These are phyloP conservation scores for Knipowitschia caucasica DNA, from an alignment of 2,797 vertebrate genomes.

Conservation along the genomic window DNA sequence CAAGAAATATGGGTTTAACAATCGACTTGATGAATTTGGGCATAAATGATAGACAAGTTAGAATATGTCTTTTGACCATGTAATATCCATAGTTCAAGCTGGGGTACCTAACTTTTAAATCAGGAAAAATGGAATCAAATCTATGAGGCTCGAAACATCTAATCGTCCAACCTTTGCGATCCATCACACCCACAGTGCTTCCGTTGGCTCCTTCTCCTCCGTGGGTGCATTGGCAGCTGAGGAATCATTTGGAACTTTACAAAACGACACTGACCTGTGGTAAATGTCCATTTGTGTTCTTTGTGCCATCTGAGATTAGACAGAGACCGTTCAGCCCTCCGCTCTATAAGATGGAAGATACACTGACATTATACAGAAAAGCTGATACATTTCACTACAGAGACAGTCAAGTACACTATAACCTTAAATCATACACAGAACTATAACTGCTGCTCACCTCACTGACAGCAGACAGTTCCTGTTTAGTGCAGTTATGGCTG, in stretches of 20 bases:
- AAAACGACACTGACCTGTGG: conserved; percentile 60
- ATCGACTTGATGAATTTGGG: too few species aligned
- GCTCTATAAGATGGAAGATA: conserved; percentile 23
- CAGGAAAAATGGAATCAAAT: too few species aligned
- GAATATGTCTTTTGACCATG: too few species aligned
- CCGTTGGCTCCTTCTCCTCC: not conserved
- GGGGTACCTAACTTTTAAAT: too few species aligned
- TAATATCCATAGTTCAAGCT: too few species aligned
- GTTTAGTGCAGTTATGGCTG: conserved; percentile 42
- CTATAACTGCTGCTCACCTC: conserved; percentile 56
- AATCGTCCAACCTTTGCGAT: too few species aligned
- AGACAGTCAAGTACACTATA: too few species aligned
- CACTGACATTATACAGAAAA: not conserved
- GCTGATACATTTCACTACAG: not conserved
- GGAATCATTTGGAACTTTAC: not conserved
- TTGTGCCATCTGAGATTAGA: conserved; percentile 28
- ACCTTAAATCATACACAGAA: not conserved
- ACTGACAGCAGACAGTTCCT: conserved; percentile 48
- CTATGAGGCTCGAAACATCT: too few species aligned
- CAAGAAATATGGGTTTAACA: too few species aligned
- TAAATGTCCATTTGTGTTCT: conserved; percentile 70
- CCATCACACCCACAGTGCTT: too few species aligned
- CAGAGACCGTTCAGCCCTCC: conserved; percentile 57
- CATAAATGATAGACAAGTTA: too few species aligned
- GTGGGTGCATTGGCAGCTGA: not conserved